Evolutionary conservation across 2,797 vertebrate species (phyloP), one percentile per base, ranked within the genome.

Genomic region (Coregonus sp.): DNA sequence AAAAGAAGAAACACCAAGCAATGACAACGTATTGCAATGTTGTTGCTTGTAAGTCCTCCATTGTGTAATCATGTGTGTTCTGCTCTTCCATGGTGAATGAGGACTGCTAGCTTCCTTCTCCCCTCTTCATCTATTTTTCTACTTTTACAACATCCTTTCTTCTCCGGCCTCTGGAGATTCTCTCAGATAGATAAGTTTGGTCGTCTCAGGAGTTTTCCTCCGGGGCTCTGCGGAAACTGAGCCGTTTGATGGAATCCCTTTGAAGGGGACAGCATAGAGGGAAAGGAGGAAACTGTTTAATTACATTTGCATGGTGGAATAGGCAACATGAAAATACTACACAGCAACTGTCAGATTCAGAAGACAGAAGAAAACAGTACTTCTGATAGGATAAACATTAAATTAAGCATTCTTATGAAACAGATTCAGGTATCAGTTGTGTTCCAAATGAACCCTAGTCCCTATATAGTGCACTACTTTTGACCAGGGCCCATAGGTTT

Each of bases 221-320:
- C 29, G 73, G 92, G 82, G 90, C 69, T 86, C 89, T 90, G 76
- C 94, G 93, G 81, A 95, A 93, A 89, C 95, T 95, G 67, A 92
- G 86, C 74, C 94, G 91, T 88, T 95, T 95, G 86, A 94, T 92
- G 81, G 94, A 94, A 76, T 95, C 94, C 88, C 94, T 95, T 83
- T 61, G 78, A 84, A 31, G 61, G 80, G 20, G 6, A 68, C 75
- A 75, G 40, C 65, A 77, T 40, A 78, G 40, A 72, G 1, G 7
- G 61, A 2, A 4, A 70, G 1, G 67, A 9, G 51, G 29, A 52
- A 2, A 73, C 37, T 9, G 70, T 51, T 71, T 71, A 37, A 71
- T 71, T n/a, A 50, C 5, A 29, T 69, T 75, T 82, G 15, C 20
- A 79, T 71, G 71, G 69, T 25, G 29, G 68, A 37, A 76, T 20